Conservation (phyloP, 2,797 vertebrate genomes). For the Diplodus sargus region DNA sequence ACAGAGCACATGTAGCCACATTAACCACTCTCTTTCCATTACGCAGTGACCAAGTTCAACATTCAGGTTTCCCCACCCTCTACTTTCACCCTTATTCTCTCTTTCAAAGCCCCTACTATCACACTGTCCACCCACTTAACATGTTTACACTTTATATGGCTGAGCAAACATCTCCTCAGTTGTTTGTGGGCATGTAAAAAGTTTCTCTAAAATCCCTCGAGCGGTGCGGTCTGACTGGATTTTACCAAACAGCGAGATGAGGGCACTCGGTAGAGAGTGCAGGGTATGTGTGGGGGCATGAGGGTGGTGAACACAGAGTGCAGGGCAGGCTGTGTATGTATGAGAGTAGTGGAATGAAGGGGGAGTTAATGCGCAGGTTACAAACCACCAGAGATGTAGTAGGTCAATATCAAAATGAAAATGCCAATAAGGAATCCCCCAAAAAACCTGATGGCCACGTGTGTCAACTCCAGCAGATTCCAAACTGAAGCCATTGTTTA, state of each 20-base stretch:
- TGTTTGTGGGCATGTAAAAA: background rate
- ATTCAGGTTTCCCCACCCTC: constrained; percentile 14
- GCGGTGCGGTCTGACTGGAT: background rate
- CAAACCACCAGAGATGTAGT: no score
- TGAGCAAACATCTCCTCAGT: background rate
- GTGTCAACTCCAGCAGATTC: no score
- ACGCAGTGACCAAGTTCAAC: background rate
- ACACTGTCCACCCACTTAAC: constrained; percentile 39
- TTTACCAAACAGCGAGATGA: background rate
- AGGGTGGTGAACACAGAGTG: background rate
- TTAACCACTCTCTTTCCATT: constrained; percentile 25
- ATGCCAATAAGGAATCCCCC: no score
- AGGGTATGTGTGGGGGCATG: background rate
- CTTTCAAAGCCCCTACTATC: constrained; percentile 16
- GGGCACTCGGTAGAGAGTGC: no score
- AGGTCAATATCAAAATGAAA: no score
- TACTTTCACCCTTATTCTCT: constrained; percentile 12
- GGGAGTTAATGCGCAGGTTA: no score
- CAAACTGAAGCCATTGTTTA: no score
- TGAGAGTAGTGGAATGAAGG: no score
- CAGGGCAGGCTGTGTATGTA: no score
- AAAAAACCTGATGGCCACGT: no score
- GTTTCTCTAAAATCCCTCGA: background rate
- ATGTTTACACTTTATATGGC: background rate
- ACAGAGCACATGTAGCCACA: constrained; percentile 21